phyloP scores from a whole-genome alignment of 2,888 invertebrate genomes.

The Xiphydria camelus region DNA sequence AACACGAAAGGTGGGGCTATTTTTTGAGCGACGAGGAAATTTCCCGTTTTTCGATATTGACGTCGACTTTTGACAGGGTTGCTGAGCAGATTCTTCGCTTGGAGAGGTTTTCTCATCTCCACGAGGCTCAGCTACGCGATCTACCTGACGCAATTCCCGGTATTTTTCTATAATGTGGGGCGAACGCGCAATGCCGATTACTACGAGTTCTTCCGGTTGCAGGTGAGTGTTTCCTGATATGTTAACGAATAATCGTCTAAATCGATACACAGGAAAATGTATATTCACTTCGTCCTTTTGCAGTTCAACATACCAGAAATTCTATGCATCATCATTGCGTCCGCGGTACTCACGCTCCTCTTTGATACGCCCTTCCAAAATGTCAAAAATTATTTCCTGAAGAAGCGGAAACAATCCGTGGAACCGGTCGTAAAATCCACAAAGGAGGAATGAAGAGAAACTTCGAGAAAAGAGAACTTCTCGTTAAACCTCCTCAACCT shows the following conservation, averaged over 20 bases:
- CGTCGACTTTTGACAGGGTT: conserved; percentile 61
- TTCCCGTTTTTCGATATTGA: conserved; percentile 1
- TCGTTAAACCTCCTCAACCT: no score
- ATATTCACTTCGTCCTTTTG: conserved; percentile 34
- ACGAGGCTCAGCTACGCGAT: conserved; percentile 73
- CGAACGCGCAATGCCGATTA: conserved; percentile 63
- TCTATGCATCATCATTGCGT: conserved; percentile 62
- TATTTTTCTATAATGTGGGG: conserved; percentile 73
- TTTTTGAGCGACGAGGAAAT: no score
- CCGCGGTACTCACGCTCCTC: conserved; percentile 64
- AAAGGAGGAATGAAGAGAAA: conserved; percentile 29
- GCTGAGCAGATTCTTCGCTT: conserved; percentile 62
- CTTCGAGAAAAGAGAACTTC: no score
- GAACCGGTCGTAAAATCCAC: conserved; percentile 16
- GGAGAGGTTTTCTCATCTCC: conserved; percentile 66
- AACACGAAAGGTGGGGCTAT: conserved; percentile 52
- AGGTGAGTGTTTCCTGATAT: no score
- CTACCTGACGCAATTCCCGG: conserved; percentile 72
- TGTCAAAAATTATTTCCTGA: conserved; percentile 63
- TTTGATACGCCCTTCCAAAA: conserved; percentile 74
- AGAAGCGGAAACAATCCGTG: conserved; percentile 29
- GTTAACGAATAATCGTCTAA: no score
- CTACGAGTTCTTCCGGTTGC: conserved; percentile 63
- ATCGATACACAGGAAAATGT: no score
- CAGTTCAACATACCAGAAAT: conserved; percentile 68